Evolutionary conservation across 2,888 invertebrate species (phyloP).

Genomic region (Cephus sareptanus): DNA sequence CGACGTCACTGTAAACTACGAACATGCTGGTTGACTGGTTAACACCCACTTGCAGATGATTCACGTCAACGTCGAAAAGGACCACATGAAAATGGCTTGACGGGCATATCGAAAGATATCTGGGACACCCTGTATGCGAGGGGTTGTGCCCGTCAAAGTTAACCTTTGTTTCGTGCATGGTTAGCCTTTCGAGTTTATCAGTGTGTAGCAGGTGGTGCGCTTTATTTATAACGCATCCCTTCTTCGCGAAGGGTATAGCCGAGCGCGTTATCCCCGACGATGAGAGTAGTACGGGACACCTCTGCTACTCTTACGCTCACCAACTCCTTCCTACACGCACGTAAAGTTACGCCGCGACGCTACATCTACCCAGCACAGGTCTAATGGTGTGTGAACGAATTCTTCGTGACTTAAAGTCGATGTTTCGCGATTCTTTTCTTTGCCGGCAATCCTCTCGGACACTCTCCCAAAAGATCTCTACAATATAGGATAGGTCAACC

Average conservation of each 20-base stretch:
- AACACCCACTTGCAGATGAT: not conserved
- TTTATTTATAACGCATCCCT: constrained; percentile 56
- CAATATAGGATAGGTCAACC: not conserved
- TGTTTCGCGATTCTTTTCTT: constrained; percentile 1
- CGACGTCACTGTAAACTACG: not conserved
- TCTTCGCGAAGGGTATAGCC: constrained; percentile 8
- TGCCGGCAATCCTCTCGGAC: not conserved
- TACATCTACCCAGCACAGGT: constrained; percentile 14
- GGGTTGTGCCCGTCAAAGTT: constrained; percentile 52
- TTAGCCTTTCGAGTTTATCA: constrained; percentile 55
- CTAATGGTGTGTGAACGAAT: constrained; percentile 31
- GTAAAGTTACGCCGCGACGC: constrained; percentile 1
- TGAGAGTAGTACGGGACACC: not conserved
- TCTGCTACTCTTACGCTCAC: not conserved
- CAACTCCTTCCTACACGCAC: constrained; percentile 25
- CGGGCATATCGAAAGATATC: constrained; percentile 38
- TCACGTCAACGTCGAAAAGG: not conserved
- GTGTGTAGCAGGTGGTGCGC: constrained; percentile 52
- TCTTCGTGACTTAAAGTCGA: constrained; percentile 21
- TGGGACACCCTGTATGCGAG: constrained; percentile 10
- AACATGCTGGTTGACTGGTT: not conserved
- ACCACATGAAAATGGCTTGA: constrained; percentile 1
- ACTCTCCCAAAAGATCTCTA: not conserved
- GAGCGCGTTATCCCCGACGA: not conserved
- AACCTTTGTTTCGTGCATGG: constrained; percentile 57